A percentile compares a stretch with the other conserved stretches of the same genome.
Evolutionary conservation across 2,888 invertebrate species (phyloP).

Genomic region (Limnephilus lunatus): DNA sequence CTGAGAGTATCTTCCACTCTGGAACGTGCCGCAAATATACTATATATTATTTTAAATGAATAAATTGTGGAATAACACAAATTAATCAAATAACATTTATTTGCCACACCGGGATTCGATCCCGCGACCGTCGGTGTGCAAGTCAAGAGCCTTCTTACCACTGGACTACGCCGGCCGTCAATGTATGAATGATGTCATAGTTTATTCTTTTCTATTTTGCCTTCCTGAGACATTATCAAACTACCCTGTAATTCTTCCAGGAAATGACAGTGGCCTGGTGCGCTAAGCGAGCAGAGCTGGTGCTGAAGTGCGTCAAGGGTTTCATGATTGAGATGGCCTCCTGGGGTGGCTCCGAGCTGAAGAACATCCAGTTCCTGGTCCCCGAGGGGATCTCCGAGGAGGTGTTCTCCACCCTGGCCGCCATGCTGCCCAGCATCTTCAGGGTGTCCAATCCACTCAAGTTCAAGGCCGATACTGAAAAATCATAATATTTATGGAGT

Average conservation of each 20-base stretch:
- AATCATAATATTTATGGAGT: neutral
- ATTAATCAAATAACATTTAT: too few species aligned
- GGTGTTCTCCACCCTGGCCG: constrained; percentile 87
- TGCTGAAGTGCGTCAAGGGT: constrained; percentile 99
- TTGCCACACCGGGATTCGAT: too few species aligned
- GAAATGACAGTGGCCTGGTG: constrained; percentile 99
- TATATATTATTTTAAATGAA: too few species aligned
- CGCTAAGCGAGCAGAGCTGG: constrained; percentile 94
- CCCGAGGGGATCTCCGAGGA: constrained; percentile 91
- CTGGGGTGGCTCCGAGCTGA: constrained; percentile 90
- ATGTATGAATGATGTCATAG: too few species aligned
- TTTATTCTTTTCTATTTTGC: neutral
- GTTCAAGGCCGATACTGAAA: constrained; percentile 75
- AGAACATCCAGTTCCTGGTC: constrained; percentile 89
- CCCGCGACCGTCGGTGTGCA: too few species aligned
- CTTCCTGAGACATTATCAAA: neutral
- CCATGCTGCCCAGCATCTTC: constrained; percentile 95
- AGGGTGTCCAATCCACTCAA: constrained; percentile 95
- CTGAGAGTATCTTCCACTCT: too few species aligned
- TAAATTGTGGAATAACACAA: too few species aligned
- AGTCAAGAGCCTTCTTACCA: too few species aligned
- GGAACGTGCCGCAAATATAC: too few species aligned
- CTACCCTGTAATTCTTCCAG: constrained; percentile 71
- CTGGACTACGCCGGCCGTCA: too few species aligned
- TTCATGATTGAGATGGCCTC: constrained; percentile 99